Base-by-base conservation (phyloP, 2,888 invertebrate species). In the Apamea crenata region DNA sequence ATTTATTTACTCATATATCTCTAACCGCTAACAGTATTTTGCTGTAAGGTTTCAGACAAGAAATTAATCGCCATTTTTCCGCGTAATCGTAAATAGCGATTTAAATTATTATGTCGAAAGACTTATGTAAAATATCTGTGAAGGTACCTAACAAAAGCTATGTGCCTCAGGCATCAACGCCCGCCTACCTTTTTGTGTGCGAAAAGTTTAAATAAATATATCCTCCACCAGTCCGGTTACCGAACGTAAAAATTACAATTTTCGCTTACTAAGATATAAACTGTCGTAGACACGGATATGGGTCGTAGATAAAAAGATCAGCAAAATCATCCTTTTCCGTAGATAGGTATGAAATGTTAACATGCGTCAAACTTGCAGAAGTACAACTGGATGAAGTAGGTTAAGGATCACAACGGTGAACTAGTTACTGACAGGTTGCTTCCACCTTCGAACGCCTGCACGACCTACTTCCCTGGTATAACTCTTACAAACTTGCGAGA, bases 391-490 rank as follows among this genome's bases (percentile, higher is more conserved):
- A 36, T 76, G 47, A 84, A 87, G 67, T 80, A 66, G 74, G 74
- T 86, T 83, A 75, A 74, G 82, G 82, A 82, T 84, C 67, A 75
- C 66, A 77, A 75, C 78, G 68, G 72, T 74, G 79, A 76, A 75
- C 71, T 78, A 84, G 68, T 80, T 86, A 78, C 78, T 71, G 80
- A 72, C 78, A 79, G 77, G 74, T 81, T 83, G 68, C 74, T 50
- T 75, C 80, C 67, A 80, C 69, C 80, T 85, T 70, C 79, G 65
- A 87, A 80, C 76, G 79, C 74, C 82, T 82, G 75, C 36, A 72
- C 80, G 85, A 82, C 87, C 87, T 80, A 87, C 69, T 87, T 87
- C 68, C 66, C 73, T 63, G 47, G 70, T 71, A 86, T 14, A 84
- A 84, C 77, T 85, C 76, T 85, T 74, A 80, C 77, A 78, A 87